These are phyloP conservation scores for Neocrepidodera transversa DNA, from an alignment of 2,888 invertebrate species.

Conservation along the genomic window DNA sequence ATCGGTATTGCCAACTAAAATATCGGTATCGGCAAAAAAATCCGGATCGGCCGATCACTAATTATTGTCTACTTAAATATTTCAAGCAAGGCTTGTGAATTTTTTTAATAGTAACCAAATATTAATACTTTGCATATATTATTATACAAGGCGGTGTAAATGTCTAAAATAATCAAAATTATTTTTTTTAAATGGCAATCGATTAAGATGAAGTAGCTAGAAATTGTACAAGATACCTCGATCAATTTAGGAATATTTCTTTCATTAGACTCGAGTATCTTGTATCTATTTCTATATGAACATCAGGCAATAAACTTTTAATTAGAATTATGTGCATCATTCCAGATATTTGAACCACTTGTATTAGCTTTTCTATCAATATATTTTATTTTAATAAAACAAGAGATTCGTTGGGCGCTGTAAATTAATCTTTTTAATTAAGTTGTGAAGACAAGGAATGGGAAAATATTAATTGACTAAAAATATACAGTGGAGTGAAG, in stretches of 20 bases:
- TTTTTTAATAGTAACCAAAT: constrained; percentile 1
- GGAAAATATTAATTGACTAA: background rate
- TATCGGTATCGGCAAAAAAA: too few relatives aligned
- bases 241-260: too few relatives aligned
- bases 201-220: too few relatives aligned
- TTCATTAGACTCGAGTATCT: too few relatives aligned
- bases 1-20: too few relatives aligned
- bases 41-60: too few relatives aligned
- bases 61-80: background rate
- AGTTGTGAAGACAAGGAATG: background rate
- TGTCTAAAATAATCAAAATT: too few relatives aligned
- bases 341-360: background rate
- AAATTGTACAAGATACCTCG: too few relatives aligned
- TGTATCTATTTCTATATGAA: too few relatives aligned
- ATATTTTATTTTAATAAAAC: background rate
- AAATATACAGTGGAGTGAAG: background rate
- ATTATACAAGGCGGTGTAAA: too few relatives aligned
- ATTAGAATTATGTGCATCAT: background rate
- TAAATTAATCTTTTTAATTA: background rate
- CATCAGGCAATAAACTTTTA: too few relatives aligned
- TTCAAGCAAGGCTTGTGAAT: constrained; percentile 16
- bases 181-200: too few relatives aligned
- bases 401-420: background rate
- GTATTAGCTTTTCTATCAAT: background rate
- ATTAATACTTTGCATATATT: background rate